Evolutionary conservation across 2,797 vertebrate species (phyloP).

Genomic region (Glyptemys insculpta): DNA sequence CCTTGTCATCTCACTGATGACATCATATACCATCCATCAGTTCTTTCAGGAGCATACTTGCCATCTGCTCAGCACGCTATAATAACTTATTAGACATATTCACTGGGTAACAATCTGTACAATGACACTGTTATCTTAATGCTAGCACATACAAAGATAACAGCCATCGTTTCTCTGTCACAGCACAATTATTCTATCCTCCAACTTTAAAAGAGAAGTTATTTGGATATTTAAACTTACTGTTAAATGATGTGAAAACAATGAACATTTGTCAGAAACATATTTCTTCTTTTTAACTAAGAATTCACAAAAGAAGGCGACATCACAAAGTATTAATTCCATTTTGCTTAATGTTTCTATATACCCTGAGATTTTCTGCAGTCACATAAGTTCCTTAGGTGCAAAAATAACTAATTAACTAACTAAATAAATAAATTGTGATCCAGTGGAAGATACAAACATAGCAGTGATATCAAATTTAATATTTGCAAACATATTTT

Average conservation of each 20-base stretch:
- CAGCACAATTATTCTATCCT: conserved; percentile 59
- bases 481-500: neutral
- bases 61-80: conserved; percentile 92
- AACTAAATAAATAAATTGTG: conserved; percentile 24
- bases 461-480: neutral
- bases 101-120: conserved; percentile 83
- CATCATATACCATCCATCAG: conserved; percentile 98
- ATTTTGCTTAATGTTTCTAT: neutral
- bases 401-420: neutral
- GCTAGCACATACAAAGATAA: conserved; percentile 81
- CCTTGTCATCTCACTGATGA: conserved; percentile 95
- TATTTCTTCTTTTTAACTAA: neutral
- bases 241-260: conserved; percentile 33
- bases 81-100: conserved; percentile 87
- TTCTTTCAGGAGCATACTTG: conserved; percentile 87
- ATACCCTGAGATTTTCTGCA: neutral
- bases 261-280: conserved; percentile 6
- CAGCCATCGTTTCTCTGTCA: conserved; percentile 65
- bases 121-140: conserved; percentile 87
- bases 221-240: conserved; percentile 47
- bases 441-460: neutral
- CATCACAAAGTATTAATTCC: neutral
- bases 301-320: neutral
- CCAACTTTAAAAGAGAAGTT: conserved; percentile 60
- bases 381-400: neutral